Conservation (phyloP, 2,113 vertebrate genomes). For the Actenoides lindsayi region DNA sequence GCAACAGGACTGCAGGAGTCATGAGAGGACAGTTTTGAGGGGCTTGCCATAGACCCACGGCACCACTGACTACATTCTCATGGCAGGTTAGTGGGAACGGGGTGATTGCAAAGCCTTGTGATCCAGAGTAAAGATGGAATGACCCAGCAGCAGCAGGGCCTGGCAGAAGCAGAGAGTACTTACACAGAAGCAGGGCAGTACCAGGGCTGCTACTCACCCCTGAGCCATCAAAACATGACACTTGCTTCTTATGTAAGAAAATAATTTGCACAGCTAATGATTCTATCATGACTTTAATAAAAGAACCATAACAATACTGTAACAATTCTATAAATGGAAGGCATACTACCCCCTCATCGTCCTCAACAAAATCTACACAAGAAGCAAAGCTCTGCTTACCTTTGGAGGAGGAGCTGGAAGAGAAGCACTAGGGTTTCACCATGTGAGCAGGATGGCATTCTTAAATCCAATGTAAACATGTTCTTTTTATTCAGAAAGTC, state of each 20-base stretch:
- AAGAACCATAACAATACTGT: conserved; percentile 10
- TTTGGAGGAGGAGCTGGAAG: neutral
- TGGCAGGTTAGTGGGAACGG: neutral
- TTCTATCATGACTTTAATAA: conserved; percentile 8
- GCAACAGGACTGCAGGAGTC: neutral
- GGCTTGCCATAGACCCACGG: neutral
- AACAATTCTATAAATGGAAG: neutral
- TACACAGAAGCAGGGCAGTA: neutral
- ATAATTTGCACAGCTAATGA: conserved; percentile 22
- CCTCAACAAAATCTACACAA: conserved; percentile 8
- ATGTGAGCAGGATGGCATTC: neutral
- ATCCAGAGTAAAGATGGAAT: neutral
- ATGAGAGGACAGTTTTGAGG: neutral
- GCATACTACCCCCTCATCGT: neutral
- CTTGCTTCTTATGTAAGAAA: neutral
- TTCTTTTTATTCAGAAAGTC: neutral
- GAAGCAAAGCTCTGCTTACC: neutral
- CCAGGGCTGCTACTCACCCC: neutral
- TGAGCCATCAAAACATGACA: neutral
- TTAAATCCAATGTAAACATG: neutral
- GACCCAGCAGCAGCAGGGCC: neutral
- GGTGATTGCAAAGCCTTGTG: neutral
- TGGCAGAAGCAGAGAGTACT: neutral
- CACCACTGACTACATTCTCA: neutral
- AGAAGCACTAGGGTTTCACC: neutral